Base-by-base conservation (phyloP, 1,140 invertebrate genomes). In the Tyrophagus putrescentiae region DNA sequence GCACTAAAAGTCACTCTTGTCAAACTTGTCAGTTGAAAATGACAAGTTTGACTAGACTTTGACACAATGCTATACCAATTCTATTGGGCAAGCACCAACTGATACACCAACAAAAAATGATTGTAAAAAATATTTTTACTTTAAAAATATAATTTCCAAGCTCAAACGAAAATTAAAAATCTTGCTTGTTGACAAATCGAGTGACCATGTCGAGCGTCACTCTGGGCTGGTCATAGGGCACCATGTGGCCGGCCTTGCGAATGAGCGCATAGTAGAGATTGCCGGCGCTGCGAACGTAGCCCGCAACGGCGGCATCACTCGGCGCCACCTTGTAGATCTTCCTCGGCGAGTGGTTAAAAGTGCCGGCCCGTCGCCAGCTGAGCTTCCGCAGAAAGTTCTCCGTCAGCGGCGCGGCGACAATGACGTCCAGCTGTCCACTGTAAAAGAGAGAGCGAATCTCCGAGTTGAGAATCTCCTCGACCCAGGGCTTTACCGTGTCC, bases 341-440 rank as follows among this genome's bases (percentile, higher is more conserved):
- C 57, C 84, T 76, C 1, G 76, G 68, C 1, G 83, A 78, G 32
- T 71, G 76, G 63, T 77, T 78, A 68, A 85, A 89, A 4, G 77
- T 73, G 1, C 79, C 73, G 0, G 79, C 72, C 1, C 78, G 79
- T 28, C 74, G 71, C 76, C 87, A 90, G 39, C 83, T 74, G 0
- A 90, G 68, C 7, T 68, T 71, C 32, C 70, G 64, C 6, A 90
- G 68, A 68, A 83, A 87, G 64, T 81, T 82, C 45, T 82, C 77
- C 0, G 85, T 87, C 28, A 84, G 67, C 0, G 84, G 81, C 70
- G 86, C 85, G 1, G 85, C 82, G 4, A 87, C 81, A 65, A 88
- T 87, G n/a, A 91, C 82, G 68, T 91, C 87, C 34, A 90, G 68
- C 67, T 90, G 85, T 0, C 87, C 87, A 67, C 81, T 87, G 69